Base-by-base conservation (phyloP, 2,113 vertebrate genomes). In the Caranx ignobilis region DNA sequence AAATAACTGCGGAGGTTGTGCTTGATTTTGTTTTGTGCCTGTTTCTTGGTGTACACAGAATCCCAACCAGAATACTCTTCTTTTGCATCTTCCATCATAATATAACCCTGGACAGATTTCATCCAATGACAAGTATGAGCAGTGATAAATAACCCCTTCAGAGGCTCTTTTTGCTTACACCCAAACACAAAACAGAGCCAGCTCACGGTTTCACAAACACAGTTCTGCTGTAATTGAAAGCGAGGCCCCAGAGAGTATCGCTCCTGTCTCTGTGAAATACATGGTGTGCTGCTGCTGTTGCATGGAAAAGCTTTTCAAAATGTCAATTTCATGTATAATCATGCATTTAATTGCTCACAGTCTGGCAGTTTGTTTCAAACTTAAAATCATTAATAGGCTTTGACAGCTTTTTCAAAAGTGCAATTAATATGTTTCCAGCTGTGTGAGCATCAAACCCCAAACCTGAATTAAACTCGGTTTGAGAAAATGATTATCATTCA, bases 301-400 rank as follows among this genome's bases (percentile, higher is more conserved):
- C 34, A 88, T 75, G 64, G 63, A 64, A 81, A 75, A 68, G 55
- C 77, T 73, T 81, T 81, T 87, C 67, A 70, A 88, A 88, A 91
- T 83, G 85, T 86, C 79, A 86, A 59, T 87, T 80, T 79, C 60
- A 65, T 55, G 41, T 76, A 80, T 82, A 83, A 87, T 85, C 66
- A 48, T 72, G 48, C 56, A 85, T 84, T 89, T 76, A 84, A 89
- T 81, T 86, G 79, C 79, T 71, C 52, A 73, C 26, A 41, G 50
- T 45, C 59, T 63, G 63, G 34, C 60, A 57, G 74, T 43, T 81
- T 43, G 15, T 43, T 88, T 75, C 57, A 48, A 77, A 81, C 39
- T 76, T 75, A 12, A 31, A 82, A 63, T 81, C 10, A 62, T 75
- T 71, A 47, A 71, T 77, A 65, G 78, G 43, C 68, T 56, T 50